Base-by-base conservation (phyloP, 2,888 invertebrate species). In the Ectemnius lituratus region DNA sequence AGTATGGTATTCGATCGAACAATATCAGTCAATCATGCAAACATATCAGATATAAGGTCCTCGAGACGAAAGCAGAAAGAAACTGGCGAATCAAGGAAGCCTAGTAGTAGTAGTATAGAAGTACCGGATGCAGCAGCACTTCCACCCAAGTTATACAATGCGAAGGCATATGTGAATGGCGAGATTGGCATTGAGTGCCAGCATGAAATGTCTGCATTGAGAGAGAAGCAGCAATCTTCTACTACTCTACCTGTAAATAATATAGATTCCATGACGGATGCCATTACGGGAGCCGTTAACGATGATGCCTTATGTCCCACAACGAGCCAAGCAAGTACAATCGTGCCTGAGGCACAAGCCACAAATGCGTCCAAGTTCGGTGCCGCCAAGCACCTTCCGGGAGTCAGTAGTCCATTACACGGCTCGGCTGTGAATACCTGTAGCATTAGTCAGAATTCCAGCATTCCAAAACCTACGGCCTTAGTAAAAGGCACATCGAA, bases 401-500 rank as follows among this genome's bases (percentile, higher is more conserved):
- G 70, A 6, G 28, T 71, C 2, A 81, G 72, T 8, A 83, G 82
- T 68, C 76, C 81, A 45, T 47, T 79, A 61, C 82, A 84, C 46
- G 81, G 82, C 1, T 57, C 70, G 20, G 56, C 66, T 47, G 65
- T 81, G 47, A 76, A 62, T 6, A 73, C 67, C 62, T 60, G 75
- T 62, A 78, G 82, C 1, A 68, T 79, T 62, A 75, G 84, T 68
- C 84, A 93, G 69, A 90, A 93, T 81, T 93, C 95, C 5, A 96
- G 96, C 18, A 96, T 97, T 83, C 97, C 97, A 0, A 97, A 97
- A 90, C 97, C 97, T 1, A 97, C 97, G 58, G 97, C 97, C 8
- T 96, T 97, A 70, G 96, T 98, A 45, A 97, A 97, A 92, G 97
- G 97, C 78, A 97, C 96, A 27, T 95, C 95, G 76, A 97, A 97